Conservation (phyloP, 2,113 vertebrate species). For the Echinops telfairi region DNA sequence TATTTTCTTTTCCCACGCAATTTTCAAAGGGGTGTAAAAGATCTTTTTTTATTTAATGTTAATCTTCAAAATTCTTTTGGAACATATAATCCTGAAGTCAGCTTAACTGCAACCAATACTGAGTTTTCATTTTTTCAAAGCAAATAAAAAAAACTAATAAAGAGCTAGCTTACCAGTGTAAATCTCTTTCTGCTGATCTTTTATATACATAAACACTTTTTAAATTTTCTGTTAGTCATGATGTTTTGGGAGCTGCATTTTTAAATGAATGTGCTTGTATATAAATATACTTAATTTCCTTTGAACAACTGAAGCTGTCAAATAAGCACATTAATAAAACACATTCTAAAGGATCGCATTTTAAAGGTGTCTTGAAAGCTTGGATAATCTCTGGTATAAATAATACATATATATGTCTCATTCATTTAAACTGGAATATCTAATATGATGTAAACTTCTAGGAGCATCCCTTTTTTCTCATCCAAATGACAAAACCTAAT, state of each 20-base stretch:
- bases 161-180: constrained; percentile 53
- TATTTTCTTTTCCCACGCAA: constrained; percentile 87
- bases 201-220: constrained; percentile 50
- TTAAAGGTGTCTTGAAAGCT: constrained; percentile 67
- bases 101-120: constrained; percentile 87
- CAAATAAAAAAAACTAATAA: constrained; percentile 60
- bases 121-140: constrained; percentile 81
- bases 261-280: background rate
- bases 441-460: background rate
- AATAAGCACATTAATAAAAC: constrained; percentile 59
- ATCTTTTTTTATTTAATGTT: constrained; percentile 73
- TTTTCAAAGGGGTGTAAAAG: constrained; percentile 80
- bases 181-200: constrained; percentile 61
- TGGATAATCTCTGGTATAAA: constrained; percentile 7
- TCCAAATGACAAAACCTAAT: background rate
- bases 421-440: constrained; percentile 36
- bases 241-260: background rate
- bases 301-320: constrained; percentile 39
- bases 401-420: constrained; percentile 43
- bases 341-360: constrained; percentile 58
- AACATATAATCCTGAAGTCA: constrained; percentile 84
- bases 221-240: constrained; percentile 41
- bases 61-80: constrained; percentile 85
- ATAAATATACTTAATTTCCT: constrained; percentile 61
- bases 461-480: background rate